Conservation (phyloP, 2,888 invertebrate species). For the Protonemura montana region DNA sequence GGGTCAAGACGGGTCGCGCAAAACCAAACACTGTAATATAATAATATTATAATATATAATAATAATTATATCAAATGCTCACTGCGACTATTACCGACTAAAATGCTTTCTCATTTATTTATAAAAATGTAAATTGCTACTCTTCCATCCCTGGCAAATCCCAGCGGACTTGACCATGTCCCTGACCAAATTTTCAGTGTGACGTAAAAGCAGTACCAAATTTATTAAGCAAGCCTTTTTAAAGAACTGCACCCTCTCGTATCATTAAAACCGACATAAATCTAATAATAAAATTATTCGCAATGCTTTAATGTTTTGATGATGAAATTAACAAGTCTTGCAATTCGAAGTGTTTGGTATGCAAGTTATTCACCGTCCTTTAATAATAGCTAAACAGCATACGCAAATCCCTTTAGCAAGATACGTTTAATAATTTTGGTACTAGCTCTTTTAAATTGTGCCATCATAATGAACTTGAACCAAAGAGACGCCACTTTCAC, state of each 20-base stretch:
- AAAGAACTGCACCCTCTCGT: not conserved
- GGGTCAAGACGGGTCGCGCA: constrained; percentile 48
- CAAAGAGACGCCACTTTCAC: constrained; percentile 26
- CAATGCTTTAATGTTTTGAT: not conserved
- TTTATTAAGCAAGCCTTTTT: not conserved
- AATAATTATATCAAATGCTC: constrained; percentile 49
- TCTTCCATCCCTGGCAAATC: constrained; percentile 17
- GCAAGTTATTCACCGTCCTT: not conserved
- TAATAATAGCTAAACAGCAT: not conserved
- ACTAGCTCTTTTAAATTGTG: not conserved
- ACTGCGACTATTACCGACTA: constrained; percentile 47
- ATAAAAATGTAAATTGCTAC: constrained; percentile 32
- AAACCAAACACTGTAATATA: constrained; percentile 48
- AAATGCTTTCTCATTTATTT: constrained; percentile 46
- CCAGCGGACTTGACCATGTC: not conserved
- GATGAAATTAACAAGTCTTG: not conserved
- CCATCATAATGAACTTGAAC: not conserved
- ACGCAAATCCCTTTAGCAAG: not conserved
- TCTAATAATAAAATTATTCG: not conserved
- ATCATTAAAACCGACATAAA: not conserved
- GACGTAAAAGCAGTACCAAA: not conserved
- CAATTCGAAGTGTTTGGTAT: not conserved
- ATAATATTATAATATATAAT: constrained; percentile 44
- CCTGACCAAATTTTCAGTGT: not conserved
- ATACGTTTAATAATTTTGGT: constrained; percentile 19